Percentiles rank a stretch among this genome's conserved stretches.
phyloP scores from a whole-genome alignment of 2,888 invertebrate genomes.

The Drosophila melanosoma region DNA sequence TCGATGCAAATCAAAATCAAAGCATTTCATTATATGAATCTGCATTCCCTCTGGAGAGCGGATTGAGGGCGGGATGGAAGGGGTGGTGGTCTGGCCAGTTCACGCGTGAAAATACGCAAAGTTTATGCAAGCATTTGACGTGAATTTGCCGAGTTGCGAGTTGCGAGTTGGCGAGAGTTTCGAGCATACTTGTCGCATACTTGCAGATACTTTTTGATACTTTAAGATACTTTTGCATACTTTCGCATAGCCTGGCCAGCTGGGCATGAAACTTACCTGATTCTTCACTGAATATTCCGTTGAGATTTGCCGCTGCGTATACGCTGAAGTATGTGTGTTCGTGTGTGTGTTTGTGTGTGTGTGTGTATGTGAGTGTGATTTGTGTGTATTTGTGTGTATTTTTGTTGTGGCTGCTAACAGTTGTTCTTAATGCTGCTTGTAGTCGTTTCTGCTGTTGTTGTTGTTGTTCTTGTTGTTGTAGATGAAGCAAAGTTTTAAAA shows the following conservation, averaged over 20 bases:
- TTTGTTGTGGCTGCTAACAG: constrained; percentile 30
- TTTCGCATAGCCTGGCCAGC: constrained; percentile 32
- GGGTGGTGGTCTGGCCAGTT: constrained; percentile 26
- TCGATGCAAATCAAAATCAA: constrained; percentile 33
- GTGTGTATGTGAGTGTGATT: constrained; percentile 19
- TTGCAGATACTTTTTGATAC: constrained; percentile 49
- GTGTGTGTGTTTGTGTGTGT: not conserved
- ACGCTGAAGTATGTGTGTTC: constrained; percentile 17
- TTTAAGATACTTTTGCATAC: constrained; percentile 50
- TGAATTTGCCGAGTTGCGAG: constrained; percentile 43
- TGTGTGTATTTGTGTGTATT: constrained; percentile 24
- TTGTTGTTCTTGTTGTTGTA: constrained; percentile 38
- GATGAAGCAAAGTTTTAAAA: constrained; percentile 56
- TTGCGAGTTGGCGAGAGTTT: constrained; percentile 33
- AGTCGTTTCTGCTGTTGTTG: constrained; percentile 14
- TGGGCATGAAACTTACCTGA: constrained; percentile 63
- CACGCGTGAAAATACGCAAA: constrained; percentile 66
- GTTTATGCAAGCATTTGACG: constrained; percentile 66
- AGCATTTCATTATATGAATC: constrained; percentile 24
- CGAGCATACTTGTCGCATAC: constrained; percentile 64
- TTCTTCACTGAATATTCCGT: constrained; percentile 67
- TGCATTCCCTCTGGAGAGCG: constrained; percentile 9
- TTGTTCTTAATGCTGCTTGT: constrained; percentile 21
- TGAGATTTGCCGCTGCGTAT: constrained; percentile 61
- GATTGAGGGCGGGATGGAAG: not conserved